Evolutionary conservation across 2,113 vertebrate species (phyloP), one percentile per base, ranked within the genome.

Genomic region (Nothocercus julius): DNA sequence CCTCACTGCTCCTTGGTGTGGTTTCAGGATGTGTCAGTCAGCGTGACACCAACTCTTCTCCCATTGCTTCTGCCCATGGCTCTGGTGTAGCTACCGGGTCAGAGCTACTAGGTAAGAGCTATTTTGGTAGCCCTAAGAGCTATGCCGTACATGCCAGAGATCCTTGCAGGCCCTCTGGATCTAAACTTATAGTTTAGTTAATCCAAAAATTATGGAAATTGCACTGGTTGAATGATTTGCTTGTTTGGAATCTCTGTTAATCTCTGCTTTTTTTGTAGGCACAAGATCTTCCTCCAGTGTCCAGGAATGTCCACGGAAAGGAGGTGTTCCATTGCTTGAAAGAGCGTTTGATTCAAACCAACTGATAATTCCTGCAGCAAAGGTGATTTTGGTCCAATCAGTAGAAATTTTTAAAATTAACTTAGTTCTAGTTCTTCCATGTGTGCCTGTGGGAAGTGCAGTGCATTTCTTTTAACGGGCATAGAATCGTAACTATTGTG

Each of bases 1-100:
- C 28, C 70, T 45, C 27, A 7, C 8, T 1, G 1, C 6, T 54
- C 25, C 58, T 68, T 40, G 2, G 3, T 5, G 28, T 6, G 3
- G 40, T 10, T 56, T 28, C 5, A 21, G 34, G 0, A 15, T 22
- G 44, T 7, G 4, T 32, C 34, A 15, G 20, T 38, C 53, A 8
- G 14, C 3, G 22, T 16, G n/a, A 17, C 14, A 11, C 42, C 42
- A 45, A 28, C 24, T 49, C 28, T 24, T 11, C 22, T 38, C 4
- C 13, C 36, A n/a, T 64, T 63, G 34, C 40, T 38, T 62, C n/a
- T 36, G 72, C 13, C n/a, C 9, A 10, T 21, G 24, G 6, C 13
- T 49, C 44, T 59, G 58, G 28, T 22, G 61, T 69, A 44, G 47
- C 30, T 42, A 36, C 45, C 56, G 44, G 44, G 11, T 59, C 19